Base-by-base conservation (phyloP, 2,113 vertebrate species). In the Ornithorhynchus anatinus region DNA sequence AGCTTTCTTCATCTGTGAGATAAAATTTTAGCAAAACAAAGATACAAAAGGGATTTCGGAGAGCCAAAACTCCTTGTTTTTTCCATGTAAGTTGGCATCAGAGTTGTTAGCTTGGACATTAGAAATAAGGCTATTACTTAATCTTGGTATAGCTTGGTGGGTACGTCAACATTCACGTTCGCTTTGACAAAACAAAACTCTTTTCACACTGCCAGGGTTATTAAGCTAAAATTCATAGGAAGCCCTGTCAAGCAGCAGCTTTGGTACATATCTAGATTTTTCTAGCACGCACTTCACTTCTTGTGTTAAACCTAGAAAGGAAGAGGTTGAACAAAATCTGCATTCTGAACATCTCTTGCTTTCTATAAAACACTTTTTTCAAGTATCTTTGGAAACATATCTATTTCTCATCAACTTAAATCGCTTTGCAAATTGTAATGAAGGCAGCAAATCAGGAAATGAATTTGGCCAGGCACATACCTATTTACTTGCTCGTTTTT, bases 401-500 rank as follows among this genome's bases (percentile, higher is more conserved):
- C 36, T 16, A 22, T 10, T 3, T 29, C 25, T 32, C 1, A 61
- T 37, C 8, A 79, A 64, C 60, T 47, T 50, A 33, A 45, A 32
- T 0, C 7, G 62, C 15, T 5, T 45, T 23, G n/a, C 5, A 66
- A n/a, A 68, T 3, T 22, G 47, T 42, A 17, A 63, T 14, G 43
- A 31, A 58, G 72, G 74, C 70, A 48, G 69, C 52, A 23, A 68
- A 69, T 54, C 29, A 62, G 2, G 65, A 62, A 7, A 3, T 23
- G 42, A 65, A 38, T 5, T 16, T 14, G 10, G 20, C 61, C 37
- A 23, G 27, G 69, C 71, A 80, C 92, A 23, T 84, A 93, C 93
- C 90, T 94, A 94, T 73, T 93, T 92, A 79, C 58, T 90, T 48
- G 88, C 91, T 72, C 90, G 82, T 77, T 93, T 94, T 82, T 93